Base-by-base conservation (phyloP, 2,888 invertebrate species). In the Lamproptera curius region DNA sequence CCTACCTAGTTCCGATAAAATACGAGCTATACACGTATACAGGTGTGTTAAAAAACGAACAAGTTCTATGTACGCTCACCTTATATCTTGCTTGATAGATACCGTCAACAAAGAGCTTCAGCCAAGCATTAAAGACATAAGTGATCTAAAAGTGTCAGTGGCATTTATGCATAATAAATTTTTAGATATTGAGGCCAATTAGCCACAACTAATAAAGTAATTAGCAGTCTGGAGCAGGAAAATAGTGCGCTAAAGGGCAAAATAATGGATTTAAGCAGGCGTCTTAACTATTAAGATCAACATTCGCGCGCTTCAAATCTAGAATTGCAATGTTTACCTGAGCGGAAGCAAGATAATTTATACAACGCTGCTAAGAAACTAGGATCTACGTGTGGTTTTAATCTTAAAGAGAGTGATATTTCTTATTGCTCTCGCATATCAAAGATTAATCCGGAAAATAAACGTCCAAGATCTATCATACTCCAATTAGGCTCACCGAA, bases 321-420 rank as follows among this genome's bases (percentile, higher is more conserved):
- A 1, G 45, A 47, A 28, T 31, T 50, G n/a, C 43, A 43, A 34
- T 34, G 51, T 9, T 10, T 51, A 6, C 52, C 52, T 0, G 52
- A 52, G 14, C 31, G 37, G 14, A 14, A 23, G n/a, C 11, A 31
- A 8, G 52, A 52, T 23, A 52, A 52, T 16, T 15, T 52, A 0
- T 9, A 48, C 4, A 28, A 8, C 1, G 35, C 42, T 13, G 28
- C 45, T 1, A 26, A 34, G 6, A 45, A 52, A 34, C 16, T 52
- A 14, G 40, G 11, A 0, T 42, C 23, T 2, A 23, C 42, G 2
- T 20, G 48, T 9, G 37, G 36, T 0, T 42, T 31, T 20, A 33
- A 31, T 1, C 14, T 52, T 2, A 17, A 16, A 1, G 45, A 42
- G n/a, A 26, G 23, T 1, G 45, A 52, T 11, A 45, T 48, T 9